phyloP scores from a whole-genome alignment of 2,113 vertebrate species.

The Cynopterus brachyotis region DNA sequence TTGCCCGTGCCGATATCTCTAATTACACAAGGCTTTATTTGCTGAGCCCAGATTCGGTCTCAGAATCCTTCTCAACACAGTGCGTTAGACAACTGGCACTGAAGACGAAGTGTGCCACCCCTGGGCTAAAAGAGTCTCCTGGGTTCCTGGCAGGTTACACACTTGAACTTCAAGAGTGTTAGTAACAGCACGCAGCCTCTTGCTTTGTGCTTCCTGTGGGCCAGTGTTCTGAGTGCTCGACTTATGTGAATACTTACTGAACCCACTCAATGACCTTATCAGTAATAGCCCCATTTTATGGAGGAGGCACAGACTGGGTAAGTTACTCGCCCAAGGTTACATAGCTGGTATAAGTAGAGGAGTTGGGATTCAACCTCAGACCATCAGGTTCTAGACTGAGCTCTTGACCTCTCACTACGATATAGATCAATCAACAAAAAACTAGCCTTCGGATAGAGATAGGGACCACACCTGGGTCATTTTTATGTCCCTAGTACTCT shows the following conservation, averaged over 20 bases:
- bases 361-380: not conserved
- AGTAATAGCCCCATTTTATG: not conserved
- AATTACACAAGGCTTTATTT: not conserved
- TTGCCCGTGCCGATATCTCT: not conserved
- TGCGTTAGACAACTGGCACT: not conserved
- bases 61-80: not conserved
- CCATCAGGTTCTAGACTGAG: not conserved
- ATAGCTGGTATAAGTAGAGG: not conserved
- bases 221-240: fast-evolving
- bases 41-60: not conserved
- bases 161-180: not conserved
- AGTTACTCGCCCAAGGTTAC: not conserved
- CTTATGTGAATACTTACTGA: fast-evolving
- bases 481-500: not conserved
- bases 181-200: not conserved
- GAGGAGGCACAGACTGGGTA: not conserved
- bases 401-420: not conserved
- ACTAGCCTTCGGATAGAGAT: not conserved
- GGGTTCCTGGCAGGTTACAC: not conserved
- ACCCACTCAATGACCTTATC: not conserved
- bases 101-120: not conserved
- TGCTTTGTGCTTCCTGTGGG: not conserved
- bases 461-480: not conserved
- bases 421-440: not conserved
- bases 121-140: not conserved